A percentile compares a stretch with the other conserved stretches of the same genome.
Evolutionary conservation across 1,140 invertebrate genomes (phyloP).

Genomic region (Gonatopus flavifemur): DNA sequence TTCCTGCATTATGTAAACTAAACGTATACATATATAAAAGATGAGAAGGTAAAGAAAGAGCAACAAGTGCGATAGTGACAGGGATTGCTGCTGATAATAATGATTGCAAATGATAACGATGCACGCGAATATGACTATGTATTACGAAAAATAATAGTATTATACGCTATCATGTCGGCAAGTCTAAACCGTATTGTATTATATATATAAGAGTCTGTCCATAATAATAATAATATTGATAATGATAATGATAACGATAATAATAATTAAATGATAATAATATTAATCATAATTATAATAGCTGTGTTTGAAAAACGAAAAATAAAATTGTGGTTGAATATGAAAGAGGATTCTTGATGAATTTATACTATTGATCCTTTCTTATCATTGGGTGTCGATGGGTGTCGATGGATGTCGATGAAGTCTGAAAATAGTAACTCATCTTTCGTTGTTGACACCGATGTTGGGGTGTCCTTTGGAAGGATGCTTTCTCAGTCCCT

Average conservation of each 20-base stretch:
- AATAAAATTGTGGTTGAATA: slow-evolving; percentile 62
- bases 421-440: too few relatives aligned
- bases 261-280: slow-evolving; percentile 54
- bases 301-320: slow-evolving; percentile 61
- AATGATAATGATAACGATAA: slow-evolving; percentile 56
- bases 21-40: slow-evolving; percentile 47
- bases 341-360: slow-evolving; percentile 46
- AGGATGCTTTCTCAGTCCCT: background rate
- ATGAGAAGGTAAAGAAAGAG: slow-evolving; percentile 22
- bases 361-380: too few relatives aligned
- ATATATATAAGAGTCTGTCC: slow-evolving; percentile 60
- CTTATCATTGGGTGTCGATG: too few relatives aligned
- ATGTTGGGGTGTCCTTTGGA: too few relatives aligned
- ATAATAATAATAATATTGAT: slow-evolving; percentile 58
- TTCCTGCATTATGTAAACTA: slow-evolving; percentile 57
- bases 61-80: slow-evolving; percentile 27
- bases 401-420: too few relatives aligned
- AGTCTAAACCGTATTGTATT: slow-evolving; percentile 61
- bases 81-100: slow-evolving; percentile 15
- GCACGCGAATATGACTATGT: slow-evolving; percentile 30
- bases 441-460: too few relatives aligned
- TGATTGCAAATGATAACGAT: slow-evolving; percentile 31
- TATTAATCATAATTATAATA: slow-evolving; percentile 58
- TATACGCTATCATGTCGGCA: slow-evolving; percentile 57
- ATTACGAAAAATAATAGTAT: slow-evolving; percentile 52